Conservation (phyloP, 37 sponge, comb jelly and placozoan genomes). For the Ianthella basta region DNA sequence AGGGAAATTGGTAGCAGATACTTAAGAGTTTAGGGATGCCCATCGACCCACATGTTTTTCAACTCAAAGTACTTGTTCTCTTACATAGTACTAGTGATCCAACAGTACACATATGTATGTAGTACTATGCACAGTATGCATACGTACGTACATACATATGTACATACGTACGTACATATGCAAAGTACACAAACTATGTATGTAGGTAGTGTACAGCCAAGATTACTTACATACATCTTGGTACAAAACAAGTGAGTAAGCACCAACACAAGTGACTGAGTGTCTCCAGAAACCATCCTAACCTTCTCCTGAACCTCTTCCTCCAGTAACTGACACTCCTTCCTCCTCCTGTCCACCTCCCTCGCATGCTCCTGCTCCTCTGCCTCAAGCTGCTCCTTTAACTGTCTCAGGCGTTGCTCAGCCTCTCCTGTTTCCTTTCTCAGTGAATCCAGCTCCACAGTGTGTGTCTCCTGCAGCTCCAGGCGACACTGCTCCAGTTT, state of each 20-base stretch:
- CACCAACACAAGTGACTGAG: too few species aligned
- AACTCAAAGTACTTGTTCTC: too few species aligned
- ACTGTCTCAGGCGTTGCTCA: conserved; percentile 14
- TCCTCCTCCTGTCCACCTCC: background rate
- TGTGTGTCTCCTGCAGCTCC: conserved; percentile 18
- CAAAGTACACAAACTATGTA: background rate
- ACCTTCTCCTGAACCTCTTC: background rate
- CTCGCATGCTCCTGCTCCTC: background rate
- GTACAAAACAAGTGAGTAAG: too few species aligned
- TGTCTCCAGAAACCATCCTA: background rate
- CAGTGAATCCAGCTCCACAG: background rate
- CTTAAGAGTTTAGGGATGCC: too few species aligned
- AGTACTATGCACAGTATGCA: background rate
- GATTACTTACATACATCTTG: background rate
- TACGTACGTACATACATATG: background rate
- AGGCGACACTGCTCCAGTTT: conserved; percentile 7
- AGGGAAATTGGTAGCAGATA: too few species aligned
- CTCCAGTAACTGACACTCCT: background rate
- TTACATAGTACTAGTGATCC: too few species aligned
- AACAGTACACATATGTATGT: too few species aligned
- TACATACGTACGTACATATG: background rate
- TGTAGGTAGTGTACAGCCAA: conserved; percentile 31
- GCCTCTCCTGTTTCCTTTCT: conserved; percentile 10
- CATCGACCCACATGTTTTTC: too few species aligned
- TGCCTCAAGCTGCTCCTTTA: conserved; percentile 23